Base-by-base conservation (phyloP, 2,113 vertebrate genomes). In the Marmota flaviventris region DNA sequence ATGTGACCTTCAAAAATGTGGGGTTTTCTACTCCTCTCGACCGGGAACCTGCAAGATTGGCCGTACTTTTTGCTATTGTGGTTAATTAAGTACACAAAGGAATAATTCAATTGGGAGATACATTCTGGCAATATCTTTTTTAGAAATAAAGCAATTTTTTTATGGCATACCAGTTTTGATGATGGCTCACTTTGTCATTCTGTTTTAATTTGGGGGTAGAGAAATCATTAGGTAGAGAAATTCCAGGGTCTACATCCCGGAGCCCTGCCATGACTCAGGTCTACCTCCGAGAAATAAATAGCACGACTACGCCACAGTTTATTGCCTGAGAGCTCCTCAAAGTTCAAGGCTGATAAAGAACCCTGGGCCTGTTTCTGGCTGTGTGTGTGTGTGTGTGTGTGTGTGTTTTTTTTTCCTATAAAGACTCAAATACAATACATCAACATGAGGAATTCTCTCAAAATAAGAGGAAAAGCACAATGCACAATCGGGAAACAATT, bases 251-350 rank as follows among this genome's bases (percentile, higher is more conserved):
- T 85, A 73, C 51, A 89, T 89, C 88, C 79, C 34, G 34, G 75
- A 48, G 63, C 0, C 11, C 0, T 39, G 63, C 12, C 4, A 27
- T 88, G 93, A 97, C 84, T 90, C 92, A 56, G 34, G 81, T 42
- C 7, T 72, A 37, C 22, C n/a, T 17, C 88, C 34, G 22, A 79
- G n/a, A 69, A 93, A 93, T 0, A 56, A 94, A 95, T 0, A 29
- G 20, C n/a, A 72, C 18, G 70, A 83, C 79, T 83, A n/a, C 83
- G 93, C 81, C 53, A 42, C 10, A 6, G 13, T 9, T n/a, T 9
- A 72, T 63, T 83, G 37, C 51, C 86, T 90, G 86, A 70, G 72
- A 94, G 83, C 48, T 85, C 27, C 22, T 90, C 18, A n/a, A 89
- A 9, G n/a, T 27, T 39, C 63, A 67, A 73, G 94, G 89, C 42